Evolutionary conservation across 2,797 vertebrate genomes (phyloP).

Genomic region (Helicolenus hilgendorfi): DNA sequence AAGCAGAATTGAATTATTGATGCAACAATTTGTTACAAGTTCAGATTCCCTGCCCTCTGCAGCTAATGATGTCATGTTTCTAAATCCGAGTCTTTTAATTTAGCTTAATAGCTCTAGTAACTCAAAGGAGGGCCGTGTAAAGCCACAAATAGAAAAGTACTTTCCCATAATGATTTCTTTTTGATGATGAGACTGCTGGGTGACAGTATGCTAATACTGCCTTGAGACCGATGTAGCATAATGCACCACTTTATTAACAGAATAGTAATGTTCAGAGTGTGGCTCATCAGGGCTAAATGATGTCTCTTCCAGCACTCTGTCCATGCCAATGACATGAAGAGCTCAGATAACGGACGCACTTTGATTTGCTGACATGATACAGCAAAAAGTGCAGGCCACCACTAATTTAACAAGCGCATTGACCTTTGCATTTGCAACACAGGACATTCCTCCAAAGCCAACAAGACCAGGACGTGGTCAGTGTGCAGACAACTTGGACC

Average conservation of each 20-base stretch:
- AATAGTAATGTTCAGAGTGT: constrained; percentile 52
- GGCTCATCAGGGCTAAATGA: constrained; percentile 54
- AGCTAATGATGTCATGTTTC: constrained; percentile 71
- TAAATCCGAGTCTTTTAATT: constrained; percentile 76
- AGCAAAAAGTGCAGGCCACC: not conserved
- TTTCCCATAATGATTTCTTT: constrained; percentile 52
- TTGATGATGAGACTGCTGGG: constrained; percentile 60
- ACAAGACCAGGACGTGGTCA: not conserved
- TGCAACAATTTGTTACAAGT: constrained; percentile 76
- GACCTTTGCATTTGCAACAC: not conserved
- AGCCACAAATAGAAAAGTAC: constrained; percentile 47
- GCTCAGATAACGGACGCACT: constrained; percentile 22
- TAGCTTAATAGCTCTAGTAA: constrained; percentile 68
- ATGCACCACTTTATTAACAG: constrained; percentile 66
- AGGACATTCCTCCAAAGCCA: not conserved
- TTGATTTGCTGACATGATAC: constrained; percentile 1
- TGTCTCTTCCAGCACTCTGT: constrained; percentile 26
- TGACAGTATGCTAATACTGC: constrained; percentile 66
- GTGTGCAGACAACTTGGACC: not conserved
- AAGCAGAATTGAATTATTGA: constrained; percentile 78
- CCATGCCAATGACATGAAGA: constrained; percentile 22
- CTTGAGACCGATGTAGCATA: constrained; percentile 49
- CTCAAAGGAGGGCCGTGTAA: constrained; percentile 49
- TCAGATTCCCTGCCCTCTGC: constrained; percentile 72
- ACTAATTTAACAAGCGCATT: not conserved